Evolutionary conservation across 2,113 vertebrate species (phyloP).

Genomic region (Eolophus roseicapilla): DNA sequence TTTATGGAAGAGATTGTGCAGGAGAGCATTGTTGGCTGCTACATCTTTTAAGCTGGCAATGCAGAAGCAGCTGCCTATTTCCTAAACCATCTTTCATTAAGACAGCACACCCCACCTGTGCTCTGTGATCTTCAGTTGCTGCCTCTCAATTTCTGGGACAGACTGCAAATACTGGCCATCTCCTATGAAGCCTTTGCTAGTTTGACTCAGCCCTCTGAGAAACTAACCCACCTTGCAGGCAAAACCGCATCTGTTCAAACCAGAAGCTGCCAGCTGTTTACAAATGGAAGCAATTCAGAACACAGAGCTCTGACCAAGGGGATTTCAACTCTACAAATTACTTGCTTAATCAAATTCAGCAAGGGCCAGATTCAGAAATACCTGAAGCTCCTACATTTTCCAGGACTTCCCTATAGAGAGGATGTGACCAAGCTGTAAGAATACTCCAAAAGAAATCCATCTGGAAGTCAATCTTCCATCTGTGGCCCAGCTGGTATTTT

Average conservation of each 20-base stretch:
- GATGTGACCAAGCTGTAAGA: neutral
- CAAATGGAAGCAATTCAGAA: neutral
- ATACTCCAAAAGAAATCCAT: neutral
- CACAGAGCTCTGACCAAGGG: neutral
- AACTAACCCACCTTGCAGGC: neutral
- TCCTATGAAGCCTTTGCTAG: neutral
- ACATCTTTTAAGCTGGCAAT: neutral
- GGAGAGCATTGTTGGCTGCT: neutral
- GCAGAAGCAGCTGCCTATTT: neutral
- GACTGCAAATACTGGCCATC: neutral
- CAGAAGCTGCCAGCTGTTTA: neutral
- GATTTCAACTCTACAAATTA: neutral
- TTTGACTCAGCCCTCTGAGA: neutral
- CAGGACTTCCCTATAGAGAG: neutral
- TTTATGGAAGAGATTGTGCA: neutral
- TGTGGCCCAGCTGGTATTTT: neutral
- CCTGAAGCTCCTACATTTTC: neutral
- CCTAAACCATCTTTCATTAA: neutral
- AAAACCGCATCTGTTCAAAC: neutral
- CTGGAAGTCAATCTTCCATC: neutral
- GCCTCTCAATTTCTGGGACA: neutral
- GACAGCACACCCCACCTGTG: neutral
- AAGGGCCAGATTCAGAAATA: neutral
- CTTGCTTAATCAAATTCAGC: neutral
- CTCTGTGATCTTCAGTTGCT: neutral